Evolutionary conservation across 2,888 invertebrate species (phyloP), one percentile per base, ranked within the genome.

Genomic region (Zonitis immaculata): DNA sequence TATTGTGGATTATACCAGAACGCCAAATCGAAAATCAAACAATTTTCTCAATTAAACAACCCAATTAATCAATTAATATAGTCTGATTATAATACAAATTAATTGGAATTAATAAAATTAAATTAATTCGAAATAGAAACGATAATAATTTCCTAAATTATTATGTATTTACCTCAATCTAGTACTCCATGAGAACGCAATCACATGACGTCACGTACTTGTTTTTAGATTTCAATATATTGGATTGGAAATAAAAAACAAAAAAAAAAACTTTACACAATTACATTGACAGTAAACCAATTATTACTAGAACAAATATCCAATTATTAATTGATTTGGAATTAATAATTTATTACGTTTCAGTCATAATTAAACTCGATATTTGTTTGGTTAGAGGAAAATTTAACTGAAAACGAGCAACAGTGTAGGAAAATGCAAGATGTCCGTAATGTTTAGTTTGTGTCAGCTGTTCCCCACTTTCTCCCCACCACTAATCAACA

Each of bases 381-480:
- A 22, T 22, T 22, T 22, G 22, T 22, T n/a, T n/a, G n/a, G n/a
- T n/a, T n/a, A n/a, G n/a, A 22, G 5, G 22, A 22, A 22, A 22
- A 22, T 4, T 22, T 22, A 66, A 59, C 59, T 57, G 59, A 56
- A 55, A 63, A 62, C 59, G 39, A 18, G 39, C 39, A 39, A 39
- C 39, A 39, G 39, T 61, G 63, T 66, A 63, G 61, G 57, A 66
- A 69, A 71, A 66, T 68, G 65, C 71, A 73, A 74, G 73, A 73
- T 73, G 73, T 73, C 73, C 68, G 66, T 64, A 63, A 64, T 71
- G 69, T 73, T 74, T 73, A 66, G 73, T 62, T 69, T 71, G 74
- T 74, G 74, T 74, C 74, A 74, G 73, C 73, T 74, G 74, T 72
- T 73, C 71, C 73, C 73, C 71, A 65, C 70, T 63, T 56, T 63